Evolutionary conservation across 2,113 vertebrate genomes (phyloP), one percentile per base, ranked within the genome.

Genomic region (Myrmecophaga tridactyla): DNA sequence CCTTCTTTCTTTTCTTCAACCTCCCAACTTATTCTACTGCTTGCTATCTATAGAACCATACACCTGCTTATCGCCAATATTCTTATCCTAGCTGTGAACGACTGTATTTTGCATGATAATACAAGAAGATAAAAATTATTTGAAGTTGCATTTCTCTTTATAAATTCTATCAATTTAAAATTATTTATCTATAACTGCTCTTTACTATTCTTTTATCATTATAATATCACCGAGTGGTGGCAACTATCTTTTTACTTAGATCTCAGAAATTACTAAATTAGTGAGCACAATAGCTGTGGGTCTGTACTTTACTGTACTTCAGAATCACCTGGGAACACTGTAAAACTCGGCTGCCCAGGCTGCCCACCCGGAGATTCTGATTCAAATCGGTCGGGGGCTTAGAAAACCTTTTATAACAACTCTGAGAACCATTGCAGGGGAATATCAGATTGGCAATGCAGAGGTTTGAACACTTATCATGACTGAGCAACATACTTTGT

Each of bases 111-210:
- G 4, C 21, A 58, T 81, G 51, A 91, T 43, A 29, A 86, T 62
- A 80, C 53, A 89, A 89, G 39, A 83, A 82, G 85, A 73, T 46
- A 73, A 83, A 94, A 70, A 93, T 77, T 62, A 91, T n/a, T 67
- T 89, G 8, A 93, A 81, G 21, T 51, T 95, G 39, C 14, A 25
- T 73, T 82, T 81, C 60, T 91, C n/a, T 43, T 90, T 73, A 72
- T 76, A 83, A 92, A 86, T 60, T 65, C n/a, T 63, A 6, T 81
- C 18, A 62, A 48, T 58, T 95, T 90, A 41, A 94, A 93, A 89
- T 80, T 43, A n/a, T 84, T 31, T 25, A 48, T 21, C 81, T 90
- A n/a, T 6, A 78, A 89, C 21, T 51, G 21, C 10, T 3, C 7
- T 82, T 85, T 76, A 93, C 27, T 51, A 5, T 77, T 81, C 34